A percentile compares a stretch with the other conserved stretches of the same genome.
Evolutionary conservation across 23 tunicate genomes (phyloP).

Genomic region (Trididemnum nubilum): DNA sequence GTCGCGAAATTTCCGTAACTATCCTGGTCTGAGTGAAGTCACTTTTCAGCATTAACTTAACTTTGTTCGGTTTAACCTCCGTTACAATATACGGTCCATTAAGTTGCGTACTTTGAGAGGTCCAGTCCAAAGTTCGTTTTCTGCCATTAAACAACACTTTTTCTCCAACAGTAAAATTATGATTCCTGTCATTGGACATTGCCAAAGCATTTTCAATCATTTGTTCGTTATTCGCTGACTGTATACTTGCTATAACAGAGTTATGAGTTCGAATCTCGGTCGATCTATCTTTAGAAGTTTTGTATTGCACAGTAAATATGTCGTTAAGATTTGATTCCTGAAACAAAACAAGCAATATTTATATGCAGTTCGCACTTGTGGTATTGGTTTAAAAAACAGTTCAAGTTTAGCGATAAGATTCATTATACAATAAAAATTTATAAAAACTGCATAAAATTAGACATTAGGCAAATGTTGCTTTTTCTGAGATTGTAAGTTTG

Average conservation of each 20-base stretch:
- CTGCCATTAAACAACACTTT: conserved; percentile 49
- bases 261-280: conserved; percentile 41
- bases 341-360: neutral
- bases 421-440: no score
- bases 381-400: no score
- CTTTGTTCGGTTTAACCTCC: conserved; percentile 49
- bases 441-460: no score
- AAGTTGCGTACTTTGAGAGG: neutral
- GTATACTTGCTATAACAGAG: conserved; percentile 15
- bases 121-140: conserved; percentile 40
- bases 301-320: conserved; percentile 38
- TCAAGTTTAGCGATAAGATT: no score
- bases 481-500: no score
- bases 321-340: conserved; percentile 48
- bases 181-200: neutral
- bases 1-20: conserved; percentile 18
- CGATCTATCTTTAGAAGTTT: conserved; percentile 24
- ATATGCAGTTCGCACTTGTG: no score
- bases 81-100: conserved; percentile 55
- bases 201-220: conserved; percentile 42
- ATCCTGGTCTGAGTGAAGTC: conserved; percentile 42
- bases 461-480: no score
- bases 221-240: conserved; percentile 28
- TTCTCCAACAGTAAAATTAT: conserved; percentile 42
- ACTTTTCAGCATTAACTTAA: conserved; percentile 40